A percentile compares a stretch with the other conserved stretches of the same genome.
These are phyloP conservation scores for Terebella lapidaria DNA, from an alignment of 2,888 invertebrate genomes.

Conservation along the genomic window DNA sequence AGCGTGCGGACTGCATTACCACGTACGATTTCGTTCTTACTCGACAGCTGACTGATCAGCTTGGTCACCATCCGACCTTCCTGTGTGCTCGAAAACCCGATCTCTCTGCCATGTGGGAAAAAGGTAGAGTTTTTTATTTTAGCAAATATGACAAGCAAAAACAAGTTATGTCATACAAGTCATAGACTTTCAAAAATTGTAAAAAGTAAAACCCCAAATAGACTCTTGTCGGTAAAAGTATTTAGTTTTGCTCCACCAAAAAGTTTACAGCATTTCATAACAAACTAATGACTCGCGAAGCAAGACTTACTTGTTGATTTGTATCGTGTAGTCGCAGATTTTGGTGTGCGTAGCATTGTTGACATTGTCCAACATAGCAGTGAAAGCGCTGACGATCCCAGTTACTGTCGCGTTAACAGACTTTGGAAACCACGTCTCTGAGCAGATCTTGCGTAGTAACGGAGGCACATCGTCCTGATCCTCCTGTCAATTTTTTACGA, in stretches of 20 bases:
- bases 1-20: conserved; percentile 27
- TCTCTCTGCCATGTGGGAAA: no score
- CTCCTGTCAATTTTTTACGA: no score
- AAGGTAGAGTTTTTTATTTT: no score
- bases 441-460: not conserved
- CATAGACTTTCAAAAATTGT: no score
- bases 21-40: conserved; percentile 20
- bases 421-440: not conserved
- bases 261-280: no score
- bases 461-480: not conserved
- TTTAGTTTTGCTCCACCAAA: no score
- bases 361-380: not conserved
- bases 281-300: no score
- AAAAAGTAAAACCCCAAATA: no score
- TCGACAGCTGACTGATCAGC: conserved; percentile 26
- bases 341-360: not conserved
- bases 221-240: no score
- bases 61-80: conserved; percentile 25
- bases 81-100: no score
- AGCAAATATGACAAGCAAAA: no score
- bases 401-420: not conserved
- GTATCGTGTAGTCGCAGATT: not conserved
- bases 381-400: not conserved
- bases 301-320: not conserved
- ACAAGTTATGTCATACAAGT: no score